phyloP scores from a whole-genome alignment of 2,113 vertebrate genomes.

The Coryphaenoides rupestris region DNA sequence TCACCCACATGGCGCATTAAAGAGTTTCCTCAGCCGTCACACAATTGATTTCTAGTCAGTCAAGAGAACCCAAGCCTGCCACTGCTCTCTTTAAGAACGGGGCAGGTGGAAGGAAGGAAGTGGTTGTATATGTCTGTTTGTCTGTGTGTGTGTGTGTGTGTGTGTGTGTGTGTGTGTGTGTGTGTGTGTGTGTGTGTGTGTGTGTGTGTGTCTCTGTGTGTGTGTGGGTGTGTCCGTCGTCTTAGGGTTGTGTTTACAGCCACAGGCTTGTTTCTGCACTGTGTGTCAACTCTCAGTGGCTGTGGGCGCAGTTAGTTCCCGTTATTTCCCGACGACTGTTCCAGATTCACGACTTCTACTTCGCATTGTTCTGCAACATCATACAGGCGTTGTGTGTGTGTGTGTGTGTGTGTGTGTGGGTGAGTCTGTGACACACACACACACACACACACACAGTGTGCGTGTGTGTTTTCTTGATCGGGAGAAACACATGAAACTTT shows the following conservation, averaged over 20 bases:
- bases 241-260: slow-evolving; percentile 9
- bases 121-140: too few species aligned
- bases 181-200: too few species aligned
- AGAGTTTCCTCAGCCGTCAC: slow-evolving; percentile 1
- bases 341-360: slow-evolving; percentile 5
- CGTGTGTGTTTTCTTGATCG: background rate
- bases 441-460: too few species aligned
- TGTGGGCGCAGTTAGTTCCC: slow-evolving; percentile 4
- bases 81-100: slow-evolving; percentile 9
- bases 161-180: background rate
- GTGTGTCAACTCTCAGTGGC: slow-evolving; percentile 4
- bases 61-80: background rate
- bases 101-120: background rate
- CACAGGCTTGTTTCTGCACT: slow-evolving; percentile 11
- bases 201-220: too few species aligned
- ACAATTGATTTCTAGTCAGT: slow-evolving; percentile 24
- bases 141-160: background rate
- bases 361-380: slow-evolving; percentile 15
- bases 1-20: slow-evolving; percentile 6
- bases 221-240: too few species aligned
- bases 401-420: background rate
- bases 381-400: background rate
- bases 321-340: background rate
- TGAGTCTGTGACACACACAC: too few species aligned
- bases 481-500: background rate